Base-by-base conservation (phyloP, 2,888 invertebrate species). In the Idaea straminata region DNA sequence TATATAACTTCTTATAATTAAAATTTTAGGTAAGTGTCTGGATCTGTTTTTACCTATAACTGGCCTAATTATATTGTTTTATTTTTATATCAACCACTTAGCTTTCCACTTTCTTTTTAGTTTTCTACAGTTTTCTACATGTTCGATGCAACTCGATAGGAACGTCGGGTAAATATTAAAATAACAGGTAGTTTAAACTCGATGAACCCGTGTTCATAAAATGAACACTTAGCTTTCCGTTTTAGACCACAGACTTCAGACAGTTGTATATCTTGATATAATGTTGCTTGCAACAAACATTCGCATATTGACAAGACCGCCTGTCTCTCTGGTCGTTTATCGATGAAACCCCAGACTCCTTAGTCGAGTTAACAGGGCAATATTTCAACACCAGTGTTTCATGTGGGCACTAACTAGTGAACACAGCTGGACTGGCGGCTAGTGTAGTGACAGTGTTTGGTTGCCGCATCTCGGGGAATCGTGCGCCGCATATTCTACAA, bases 371-470 rank as follows among this genome's bases (percentile, higher is more conserved):
- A 78, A 73, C 78, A 76, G 74, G 67, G 78, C 77, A 78, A 86
- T 88, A 87, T 87, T 88, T 87, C 83, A 87, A 79, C 80, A 79
- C 80, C 79, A 83, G 80, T 80, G 80, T 82, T 79, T 79, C 74
- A 81, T 83, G 83, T 77, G 84, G 80, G 81, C 85, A 84, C 83
- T 88, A 89, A 87, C 87, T 85, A 86, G 86, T 77, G 86, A 81
- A 82, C 87, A 81, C 89, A 89, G 89, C 88, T 87, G 88, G 83
- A 82, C 85, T 79, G 85, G 88, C 78, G 87, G 88, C 47, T 47
- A 47, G 3, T 83, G 84, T 83, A 81, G 79, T 81, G 85, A 87
- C 89, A 88, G 88, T 90, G 89, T 89, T 89, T 86, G 85, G 85
- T 75, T 78, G 81, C 84, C 85, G 81, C 87, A 84, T 86, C 85